Percentiles rank a stretch among this genome's conserved stretches.
These are phyloP conservation scores for Anaspis maculata DNA, from an alignment of 2,888 invertebrate genomes.

Conservation along the genomic window DNA sequence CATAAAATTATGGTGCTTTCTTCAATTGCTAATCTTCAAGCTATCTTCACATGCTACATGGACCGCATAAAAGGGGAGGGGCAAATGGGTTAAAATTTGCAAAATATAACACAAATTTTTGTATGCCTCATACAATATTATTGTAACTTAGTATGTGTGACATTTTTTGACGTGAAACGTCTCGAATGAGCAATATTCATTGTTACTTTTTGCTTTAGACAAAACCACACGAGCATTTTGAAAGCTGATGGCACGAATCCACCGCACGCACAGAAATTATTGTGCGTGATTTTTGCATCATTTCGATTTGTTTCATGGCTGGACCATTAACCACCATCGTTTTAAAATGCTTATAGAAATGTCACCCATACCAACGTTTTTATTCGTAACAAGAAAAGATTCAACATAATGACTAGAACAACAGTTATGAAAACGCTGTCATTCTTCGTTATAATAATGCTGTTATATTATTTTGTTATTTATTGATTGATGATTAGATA, in stretches of 20 bases:
- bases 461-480: conserved; percentile 29
- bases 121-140: conserved; percentile 40
- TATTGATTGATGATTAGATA: conserved; percentile 27
- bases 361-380: conserved; percentile 30
- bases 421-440: conserved; percentile 20
- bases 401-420: conserved; percentile 17
- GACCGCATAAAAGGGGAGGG: conserved; percentile 42
- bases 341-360: conserved; percentile 29
- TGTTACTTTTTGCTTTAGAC: conserved; percentile 15
- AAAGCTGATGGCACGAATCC: conserved; percentile 20
- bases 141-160: conserved; percentile 40
- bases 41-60: conserved; percentile 45
- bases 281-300: conserved; percentile 1
- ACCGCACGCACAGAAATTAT: conserved; percentile 1
- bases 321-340: conserved; percentile 22
- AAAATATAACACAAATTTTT: conserved; percentile 37
- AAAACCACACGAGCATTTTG: conserved; percentile 21
- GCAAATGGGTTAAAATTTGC: conserved; percentile 39
- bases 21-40: conserved; percentile 44
- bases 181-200: too few relatives aligned
- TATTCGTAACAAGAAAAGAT: conserved; percentile 18
- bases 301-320: conserved; percentile 19
- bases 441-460: conserved; percentile 26
- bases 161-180: conserved; percentile 37
- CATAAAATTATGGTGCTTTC: conserved; percentile 40